Percentiles rank a stretch among this genome's conserved stretches.
Conservation (phyloP, 2,888 invertebrate species). For the Lampropteryx suffumata region DNA sequence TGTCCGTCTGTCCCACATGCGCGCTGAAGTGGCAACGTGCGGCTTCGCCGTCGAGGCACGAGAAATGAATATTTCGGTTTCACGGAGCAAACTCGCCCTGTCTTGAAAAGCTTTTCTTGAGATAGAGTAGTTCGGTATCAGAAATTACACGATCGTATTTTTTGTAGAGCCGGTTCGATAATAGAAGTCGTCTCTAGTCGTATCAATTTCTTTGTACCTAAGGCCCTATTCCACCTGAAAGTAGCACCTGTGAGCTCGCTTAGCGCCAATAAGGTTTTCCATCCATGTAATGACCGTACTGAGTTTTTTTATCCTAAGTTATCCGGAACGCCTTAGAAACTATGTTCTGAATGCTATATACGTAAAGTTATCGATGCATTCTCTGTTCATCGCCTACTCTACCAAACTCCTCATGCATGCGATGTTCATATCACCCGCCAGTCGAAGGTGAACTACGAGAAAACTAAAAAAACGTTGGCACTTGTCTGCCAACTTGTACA, state of each 20-base stretch:
- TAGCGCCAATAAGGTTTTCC: too few species aligned
- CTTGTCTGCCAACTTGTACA: slow-evolving; percentile 76
- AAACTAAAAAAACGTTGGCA: slow-evolving; percentile 68
- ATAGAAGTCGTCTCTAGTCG: too few species aligned
- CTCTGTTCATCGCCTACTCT: slow-evolving; percentile 44
- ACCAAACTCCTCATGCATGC: slow-evolving; percentile 65
- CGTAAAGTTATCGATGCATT: neutral
- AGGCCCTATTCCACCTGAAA: too few species aligned
- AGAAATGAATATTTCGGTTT: slow-evolving; percentile 70
- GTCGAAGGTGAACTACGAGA: slow-evolving; percentile 54
- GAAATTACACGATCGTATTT: slow-evolving; percentile 21
- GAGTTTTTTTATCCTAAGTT: too few species aligned
- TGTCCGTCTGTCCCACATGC: slow-evolving; percentile 24
- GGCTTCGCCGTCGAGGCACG: slow-evolving; percentile 46
- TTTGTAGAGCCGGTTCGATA: neutral
- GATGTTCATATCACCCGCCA: slow-evolving; percentile 74
- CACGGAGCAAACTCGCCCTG: slow-evolving; percentile 41
- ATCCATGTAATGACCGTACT: too few species aligned
- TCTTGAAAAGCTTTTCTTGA: slow-evolving; percentile 42
- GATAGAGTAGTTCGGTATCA: slow-evolving; percentile 37
- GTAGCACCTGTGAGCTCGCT: too few species aligned
- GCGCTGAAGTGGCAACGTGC: slow-evolving; percentile 36
- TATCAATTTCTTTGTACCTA: too few species aligned
- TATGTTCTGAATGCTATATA: too few species aligned
- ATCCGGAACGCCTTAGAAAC: too few species aligned